phyloP scores from a whole-genome alignment of 2,797 vertebrate species.

The Poecilia picta region DNA sequence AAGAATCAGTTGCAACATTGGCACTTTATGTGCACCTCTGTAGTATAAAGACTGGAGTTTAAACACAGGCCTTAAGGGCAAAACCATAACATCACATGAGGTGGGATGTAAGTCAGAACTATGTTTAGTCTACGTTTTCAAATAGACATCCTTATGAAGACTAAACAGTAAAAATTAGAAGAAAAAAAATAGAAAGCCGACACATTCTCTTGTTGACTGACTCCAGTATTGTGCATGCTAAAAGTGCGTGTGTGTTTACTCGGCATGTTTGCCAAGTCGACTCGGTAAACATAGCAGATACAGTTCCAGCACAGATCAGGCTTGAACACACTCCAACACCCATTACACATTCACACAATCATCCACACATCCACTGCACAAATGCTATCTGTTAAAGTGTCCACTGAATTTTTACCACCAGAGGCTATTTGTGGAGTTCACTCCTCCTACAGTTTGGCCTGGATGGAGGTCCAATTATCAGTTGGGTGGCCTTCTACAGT shows the following conservation, averaged over 20 bases:
- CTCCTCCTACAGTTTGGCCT: constrained; percentile 38
- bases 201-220: constrained; percentile 6
- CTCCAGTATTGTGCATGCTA: constrained; percentile 3
- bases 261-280: constrained; percentile 57
- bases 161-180: background rate
- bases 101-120: background rate
- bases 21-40: constrained; percentile 4
- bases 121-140: background rate
- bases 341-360: constrained; percentile 26
- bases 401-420: constrained; percentile 49
- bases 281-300: constrained; percentile 64
- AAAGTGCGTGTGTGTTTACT: constrained; percentile 44
- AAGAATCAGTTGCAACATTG: background rate
- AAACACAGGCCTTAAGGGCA: background rate
- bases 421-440: constrained; percentile 62
- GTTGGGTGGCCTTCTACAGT: constrained; percentile 50
- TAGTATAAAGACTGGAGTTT: background rate
- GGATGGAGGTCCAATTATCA: constrained; percentile 53
- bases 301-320: constrained; percentile 59
- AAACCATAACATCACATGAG: background rate
- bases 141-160: constrained; percentile 1
- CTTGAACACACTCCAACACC: constrained; percentile 23
- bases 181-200: constrained; percentile 1
- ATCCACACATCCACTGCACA: constrained; percentile 43
- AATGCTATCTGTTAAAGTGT: constrained; percentile 47